Evolutionary conservation across 1,140 invertebrate species (phyloP).

Genomic region (Hycleus cichorii): DNA sequence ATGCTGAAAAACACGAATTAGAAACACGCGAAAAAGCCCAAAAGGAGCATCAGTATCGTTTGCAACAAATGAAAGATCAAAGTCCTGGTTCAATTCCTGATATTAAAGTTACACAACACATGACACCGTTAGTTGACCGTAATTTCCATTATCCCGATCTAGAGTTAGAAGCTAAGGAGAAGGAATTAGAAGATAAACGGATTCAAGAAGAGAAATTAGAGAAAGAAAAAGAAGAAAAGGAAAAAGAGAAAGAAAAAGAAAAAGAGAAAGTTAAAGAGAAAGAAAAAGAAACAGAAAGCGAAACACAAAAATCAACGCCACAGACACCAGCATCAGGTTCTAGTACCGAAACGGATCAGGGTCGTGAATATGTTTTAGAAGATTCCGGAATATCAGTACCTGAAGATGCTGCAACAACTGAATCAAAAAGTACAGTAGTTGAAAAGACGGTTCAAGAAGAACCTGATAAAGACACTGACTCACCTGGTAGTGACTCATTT

Average conservation of each 20-base stretch:
- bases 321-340: slow-evolving; percentile 53
- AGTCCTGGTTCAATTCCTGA: slow-evolving; percentile 54
- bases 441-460: slow-evolving; percentile 46
- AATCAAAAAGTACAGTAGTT: slow-evolving; percentile 46
- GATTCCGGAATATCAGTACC: slow-evolving; percentile 48
- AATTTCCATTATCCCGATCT: slow-evolving; percentile 48
- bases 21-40: slow-evolving; percentile 43
- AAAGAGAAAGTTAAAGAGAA: background rate
- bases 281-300: slow-evolving; percentile 4
- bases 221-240: slow-evolving; percentile 2
- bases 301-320: slow-evolving; percentile 11
- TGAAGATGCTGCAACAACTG: slow-evolving; percentile 45
- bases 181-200: slow-evolving; percentile 4
- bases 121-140: slow-evolving; percentile 44
- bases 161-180: slow-evolving; percentile 41
- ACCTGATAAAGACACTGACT: slow-evolving; percentile 55
- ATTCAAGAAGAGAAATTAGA: slow-evolving; percentile 14
- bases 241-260: slow-evolving; percentile 11
- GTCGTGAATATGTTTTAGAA: slow-evolving; percentile 50
- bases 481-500: slow-evolving; percentile 82
- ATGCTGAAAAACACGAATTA: slow-evolving; percentile 47
- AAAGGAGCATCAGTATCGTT: slow-evolving; percentile 42
- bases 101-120: slow-evolving; percentile 61
- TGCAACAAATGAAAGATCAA: slow-evolving; percentile 39
- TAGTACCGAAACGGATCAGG: slow-evolving; percentile 56